phyloP scores from a whole-genome alignment of 2,797 vertebrate species.

The Sebastes melanostomus region DNA sequence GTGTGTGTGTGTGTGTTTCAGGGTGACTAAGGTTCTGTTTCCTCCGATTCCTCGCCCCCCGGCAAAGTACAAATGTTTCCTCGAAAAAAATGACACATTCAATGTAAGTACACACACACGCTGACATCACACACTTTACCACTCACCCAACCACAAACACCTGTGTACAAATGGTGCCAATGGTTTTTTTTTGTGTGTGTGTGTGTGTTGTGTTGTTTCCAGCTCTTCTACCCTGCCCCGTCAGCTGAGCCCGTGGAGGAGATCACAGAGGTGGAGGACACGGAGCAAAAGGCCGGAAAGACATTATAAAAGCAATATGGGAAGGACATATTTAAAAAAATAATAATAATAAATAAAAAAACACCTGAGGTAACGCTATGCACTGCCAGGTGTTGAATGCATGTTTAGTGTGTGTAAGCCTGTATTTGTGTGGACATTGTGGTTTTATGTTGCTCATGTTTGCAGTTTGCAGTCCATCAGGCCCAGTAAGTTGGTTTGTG shows the following conservation, averaged over 20 bases:
- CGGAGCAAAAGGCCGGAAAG: not conserved
- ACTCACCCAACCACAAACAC: not conserved
- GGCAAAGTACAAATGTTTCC: constrained; percentile 51
- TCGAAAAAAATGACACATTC: constrained; percentile 48
- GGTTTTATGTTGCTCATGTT: not conserved
- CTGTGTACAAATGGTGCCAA: not conserved
- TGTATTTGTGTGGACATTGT: not conserved
- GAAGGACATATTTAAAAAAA: not conserved
- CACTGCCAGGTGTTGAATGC: not conserved
- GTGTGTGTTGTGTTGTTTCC: constrained; percentile 13
- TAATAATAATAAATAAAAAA: not conserved
- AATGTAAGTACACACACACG: constrained; percentile 34
- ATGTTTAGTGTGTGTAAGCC: not conserved
- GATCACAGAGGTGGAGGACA: constrained; percentile 60
- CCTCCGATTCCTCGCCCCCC: constrained; percentile 70
- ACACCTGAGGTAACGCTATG: not conserved
- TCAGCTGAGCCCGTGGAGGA: constrained; percentile 47
- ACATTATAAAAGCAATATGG: not conserved
- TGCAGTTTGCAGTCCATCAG: not conserved
- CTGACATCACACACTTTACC: not conserved
- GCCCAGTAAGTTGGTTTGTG: not conserved
- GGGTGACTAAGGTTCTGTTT: constrained; percentile 60
- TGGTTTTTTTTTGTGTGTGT: not conserved
- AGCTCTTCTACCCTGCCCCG: constrained; percentile 21
- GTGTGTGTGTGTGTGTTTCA: constrained; percentile 43